phyloP scores from a whole-genome alignment of 2,797 vertebrate species.

The Poecilia picta region DNA sequence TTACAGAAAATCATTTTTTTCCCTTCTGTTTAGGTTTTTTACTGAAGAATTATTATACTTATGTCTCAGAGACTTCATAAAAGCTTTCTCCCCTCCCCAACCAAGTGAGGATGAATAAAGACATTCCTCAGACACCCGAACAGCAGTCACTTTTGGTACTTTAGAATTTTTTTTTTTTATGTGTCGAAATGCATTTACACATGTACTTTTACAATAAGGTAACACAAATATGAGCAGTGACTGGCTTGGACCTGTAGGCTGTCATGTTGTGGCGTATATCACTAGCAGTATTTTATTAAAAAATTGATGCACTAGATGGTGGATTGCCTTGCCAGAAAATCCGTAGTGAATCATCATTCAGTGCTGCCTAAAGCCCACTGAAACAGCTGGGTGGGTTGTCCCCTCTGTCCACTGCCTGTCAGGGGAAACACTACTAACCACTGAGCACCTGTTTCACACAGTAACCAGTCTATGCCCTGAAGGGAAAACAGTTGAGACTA shows the following conservation, averaged over 20 bases:
- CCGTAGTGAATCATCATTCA: slow-evolving; percentile 73
- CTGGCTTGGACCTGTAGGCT: neutral
- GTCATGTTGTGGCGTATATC: neutral
- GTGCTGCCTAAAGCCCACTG: slow-evolving; percentile 36
- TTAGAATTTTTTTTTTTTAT: neutral
- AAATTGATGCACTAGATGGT: slow-evolving; percentile 56
- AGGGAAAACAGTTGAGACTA: slow-evolving; percentile 49
- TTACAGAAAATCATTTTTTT: neutral
- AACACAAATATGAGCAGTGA: neutral
- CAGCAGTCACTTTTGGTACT: neutral
- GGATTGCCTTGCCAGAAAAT: slow-evolving; percentile 72
- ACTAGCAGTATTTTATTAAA: slow-evolving; percentile 39
- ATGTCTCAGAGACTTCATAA: neutral
- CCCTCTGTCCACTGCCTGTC: slow-evolving; percentile 43
- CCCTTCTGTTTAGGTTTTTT: neutral
- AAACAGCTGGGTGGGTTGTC: slow-evolving; percentile 39
- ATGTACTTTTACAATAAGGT: neutral
- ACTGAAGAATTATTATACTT: neutral
- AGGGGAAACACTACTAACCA: slow-evolving; percentile 52
- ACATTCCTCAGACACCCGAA: neutral
- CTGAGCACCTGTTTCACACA: slow-evolving; percentile 70
- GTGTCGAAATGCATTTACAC: neutral
- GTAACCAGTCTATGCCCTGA: slow-evolving; percentile 40
- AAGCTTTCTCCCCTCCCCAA: neutral
- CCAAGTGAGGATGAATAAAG: neutral